Conservation (phyloP, 1,140 invertebrate genomes). For the Drosophila athabasca region DNA sequence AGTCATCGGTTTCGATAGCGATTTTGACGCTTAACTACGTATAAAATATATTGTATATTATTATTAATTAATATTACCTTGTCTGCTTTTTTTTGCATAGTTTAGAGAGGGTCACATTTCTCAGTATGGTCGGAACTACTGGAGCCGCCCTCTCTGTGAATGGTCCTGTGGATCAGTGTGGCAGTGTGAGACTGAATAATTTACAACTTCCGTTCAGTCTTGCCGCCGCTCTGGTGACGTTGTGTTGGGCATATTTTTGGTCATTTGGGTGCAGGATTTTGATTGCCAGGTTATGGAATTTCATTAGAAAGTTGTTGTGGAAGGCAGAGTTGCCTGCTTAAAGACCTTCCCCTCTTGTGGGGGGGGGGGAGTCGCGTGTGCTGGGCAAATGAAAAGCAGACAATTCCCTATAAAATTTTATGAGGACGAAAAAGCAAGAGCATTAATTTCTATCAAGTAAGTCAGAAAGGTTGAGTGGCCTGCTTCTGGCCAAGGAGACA, state of each 20-base stretch:
- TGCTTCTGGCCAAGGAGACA: constrained; percentile 50
- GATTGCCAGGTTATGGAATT: constrained; percentile 68
- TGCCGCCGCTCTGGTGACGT: constrained; percentile 16
- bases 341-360: constrained; percentile 16
- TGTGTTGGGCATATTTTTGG: constrained; percentile 35
- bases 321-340: constrained; percentile 20
- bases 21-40: too few species aligned
- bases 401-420: constrained; percentile 70
- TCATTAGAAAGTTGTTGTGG: constrained; percentile 58
- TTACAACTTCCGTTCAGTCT: constrained; percentile 52
- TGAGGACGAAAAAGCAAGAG: constrained; percentile 57
- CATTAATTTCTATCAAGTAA: constrained; percentile 62
- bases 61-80: too few species aligned
- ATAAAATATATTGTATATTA: too few species aligned
- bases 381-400: constrained; percentile 66
- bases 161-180: neutral
- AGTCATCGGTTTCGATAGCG: too few species aligned
- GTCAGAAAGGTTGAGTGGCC: constrained; percentile 73
- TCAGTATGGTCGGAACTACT: neutral
- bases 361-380: constrained; percentile 48
- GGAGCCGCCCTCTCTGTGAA: neutral
- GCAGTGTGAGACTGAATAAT: constrained; percentile 47
- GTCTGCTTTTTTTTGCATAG: too few species aligned
- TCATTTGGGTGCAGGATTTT: constrained; percentile 58
- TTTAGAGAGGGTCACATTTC: neutral